phyloP scores from a whole-genome alignment of 2,797 vertebrate species.

The Poecilia picta region DNA sequence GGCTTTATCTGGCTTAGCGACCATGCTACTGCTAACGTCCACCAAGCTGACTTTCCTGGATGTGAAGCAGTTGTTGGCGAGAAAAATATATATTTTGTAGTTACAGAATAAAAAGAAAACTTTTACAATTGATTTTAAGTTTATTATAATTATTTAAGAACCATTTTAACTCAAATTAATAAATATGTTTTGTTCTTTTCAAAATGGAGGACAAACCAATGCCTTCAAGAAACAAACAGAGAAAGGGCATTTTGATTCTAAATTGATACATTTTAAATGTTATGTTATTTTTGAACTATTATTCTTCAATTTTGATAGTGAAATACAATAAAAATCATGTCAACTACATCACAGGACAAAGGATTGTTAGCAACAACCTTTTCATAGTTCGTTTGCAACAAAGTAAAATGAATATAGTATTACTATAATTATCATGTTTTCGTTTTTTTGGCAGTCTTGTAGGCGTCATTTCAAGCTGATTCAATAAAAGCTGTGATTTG shows the following conservation, averaged over 20 bases:
- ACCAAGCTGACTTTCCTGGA: background rate
- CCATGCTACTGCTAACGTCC: background rate
- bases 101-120: background rate
- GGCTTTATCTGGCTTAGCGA: background rate
- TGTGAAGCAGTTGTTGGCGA: background rate
- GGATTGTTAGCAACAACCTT: background rate
- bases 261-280: background rate
- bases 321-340: background rate
- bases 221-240: background rate
- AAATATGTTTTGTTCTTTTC: background rate
- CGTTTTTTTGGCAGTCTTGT: constrained; percentile 1
- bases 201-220: background rate
- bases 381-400: background rate
- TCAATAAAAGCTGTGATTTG: constrained; percentile 42
- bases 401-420: background rate
- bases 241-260: background rate
- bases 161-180: background rate
- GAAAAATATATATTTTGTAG: background rate
- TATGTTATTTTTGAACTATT: background rate
- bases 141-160: background rate
- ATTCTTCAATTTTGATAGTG: background rate
- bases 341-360: background rate
- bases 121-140: background rate
- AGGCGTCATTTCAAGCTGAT: background rate
- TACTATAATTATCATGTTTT: background rate